Conservation (phyloP, 2,888 invertebrate genomes). For the Hipparchia semele region DNA sequence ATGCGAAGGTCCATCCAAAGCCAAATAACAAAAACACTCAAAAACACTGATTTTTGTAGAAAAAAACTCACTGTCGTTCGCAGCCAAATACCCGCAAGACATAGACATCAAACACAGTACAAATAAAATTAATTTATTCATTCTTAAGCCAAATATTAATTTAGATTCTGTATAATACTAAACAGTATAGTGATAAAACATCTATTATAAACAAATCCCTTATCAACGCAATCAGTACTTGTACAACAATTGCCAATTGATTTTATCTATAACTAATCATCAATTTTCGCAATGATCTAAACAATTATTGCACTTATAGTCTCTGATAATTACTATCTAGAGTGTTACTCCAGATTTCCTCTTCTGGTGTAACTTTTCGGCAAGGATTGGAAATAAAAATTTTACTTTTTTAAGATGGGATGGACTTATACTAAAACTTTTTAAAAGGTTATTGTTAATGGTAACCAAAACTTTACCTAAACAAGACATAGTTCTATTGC, state of each 20-base stretch:
- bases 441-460: no score
- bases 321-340: slow-evolving; percentile 9
- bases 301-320: slow-evolving; percentile 18
- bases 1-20: no score
- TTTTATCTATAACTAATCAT: slow-evolving; percentile 18
- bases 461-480: no score
- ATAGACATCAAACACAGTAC: slow-evolving; percentile 25
- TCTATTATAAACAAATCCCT: slow-evolving; percentile 18
- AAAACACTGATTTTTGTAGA: background rate
- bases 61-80: slow-evolving; percentile 44
- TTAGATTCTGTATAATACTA: slow-evolving; percentile 1
- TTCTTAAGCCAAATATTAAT: slow-evolving; percentile 19
- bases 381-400: no score
- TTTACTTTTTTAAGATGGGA: no score
- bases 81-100: slow-evolving; percentile 26
- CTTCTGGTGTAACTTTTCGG: background rate
- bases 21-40: no score
- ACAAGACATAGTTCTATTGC: no score
- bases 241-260: slow-evolving; percentile 21
- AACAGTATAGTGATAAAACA: slow-evolving; percentile 4
- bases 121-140: slow-evolving; percentile 27
- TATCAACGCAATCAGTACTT: slow-evolving; percentile 12
- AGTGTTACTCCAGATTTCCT: slow-evolving; percentile 1
- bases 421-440: no score
- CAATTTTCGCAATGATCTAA: slow-evolving; percentile 23